Percentiles rank a stretch among this genome's conserved stretches.
Evolutionary conservation across 2,797 vertebrate species (phyloP).

Genomic region (Anguilla pacifica): DNA sequence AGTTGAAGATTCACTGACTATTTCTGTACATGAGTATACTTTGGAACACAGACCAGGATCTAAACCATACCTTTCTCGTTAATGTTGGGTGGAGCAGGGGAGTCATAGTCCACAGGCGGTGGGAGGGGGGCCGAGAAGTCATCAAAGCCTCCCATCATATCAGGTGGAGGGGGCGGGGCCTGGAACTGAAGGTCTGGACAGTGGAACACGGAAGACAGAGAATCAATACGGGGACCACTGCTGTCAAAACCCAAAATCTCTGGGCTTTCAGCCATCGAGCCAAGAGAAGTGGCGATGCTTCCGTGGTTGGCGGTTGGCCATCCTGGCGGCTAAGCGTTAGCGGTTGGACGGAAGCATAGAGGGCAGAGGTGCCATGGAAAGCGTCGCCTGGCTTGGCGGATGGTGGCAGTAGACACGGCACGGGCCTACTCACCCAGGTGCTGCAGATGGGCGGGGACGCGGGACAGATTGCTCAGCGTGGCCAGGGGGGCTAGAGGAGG

Average conservation of each 20-base stretch:
- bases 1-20: background rate
- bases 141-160: constrained; percentile 25
- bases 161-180: constrained; percentile 39
- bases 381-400: background rate
- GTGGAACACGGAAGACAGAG: background rate
- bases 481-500: constrained; percentile 37
- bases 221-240: background rate
- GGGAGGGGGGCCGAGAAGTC: constrained; percentile 36
- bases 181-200: constrained; percentile 38
- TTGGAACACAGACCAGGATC: background rate
- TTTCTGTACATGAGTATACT: background rate
- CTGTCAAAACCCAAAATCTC: background rate
- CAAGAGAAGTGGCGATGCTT: background rate
- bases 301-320: background rate
- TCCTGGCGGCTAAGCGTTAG: constrained; percentile 36
- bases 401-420: background rate
- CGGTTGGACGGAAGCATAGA: constrained; percentile 11
- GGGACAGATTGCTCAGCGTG: constrained; percentile 33
- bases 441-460: constrained; percentile 34
- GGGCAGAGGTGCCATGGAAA: constrained; percentile 31
- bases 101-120: constrained; percentile 60
- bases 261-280: background rate
- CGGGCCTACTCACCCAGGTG: constrained; percentile 37
- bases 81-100: constrained; percentile 48
- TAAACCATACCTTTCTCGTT: constrained; percentile 68